Base-by-base conservation (phyloP, 2,888 invertebrate species). In the Habrosyne pyritoides region DNA sequence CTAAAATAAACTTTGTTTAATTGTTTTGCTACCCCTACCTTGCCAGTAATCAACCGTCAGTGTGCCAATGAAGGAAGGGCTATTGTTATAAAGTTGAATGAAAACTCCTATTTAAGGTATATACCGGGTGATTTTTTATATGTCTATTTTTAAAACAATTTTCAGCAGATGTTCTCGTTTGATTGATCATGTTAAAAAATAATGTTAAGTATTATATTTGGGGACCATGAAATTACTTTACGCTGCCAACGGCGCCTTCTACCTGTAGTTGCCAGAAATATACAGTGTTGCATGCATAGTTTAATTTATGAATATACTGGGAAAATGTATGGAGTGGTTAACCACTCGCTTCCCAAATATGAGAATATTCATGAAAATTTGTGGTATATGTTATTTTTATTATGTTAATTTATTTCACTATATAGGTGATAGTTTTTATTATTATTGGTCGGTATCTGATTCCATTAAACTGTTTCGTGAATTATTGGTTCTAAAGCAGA, bases 31-130 rank as follows among this genome's bases (percentile, higher is more conserved):
- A 59, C 73, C 87, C 24, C 63, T 91, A 87, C 81, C 53, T 73
- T 74, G 70, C 70, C 81, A 73, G 85, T 87, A 89, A 92, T 92
- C 91, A 91, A 89, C 86, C 84, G 87, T 83, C 89, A 88, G 87
- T 87, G 87, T 87, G 88, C 90, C 91, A 91, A 92, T 91, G 91
- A 91, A 91, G 89, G 89, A 90, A 89, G 87, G 85, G 73, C 91
- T 82, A 89, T 92, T 91, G 91, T 91, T 91, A 78, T 81, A 79
- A 81, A 81, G 83, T 84, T 92, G 89, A 91, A 92, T 92, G 91
- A 91, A 92, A 91, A 91, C 81, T 89, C 84, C 89, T 87, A 91
- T 92, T 90, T 91, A 86, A 88, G n/a, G 88, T 87, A 85, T 84
- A 79, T 83, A 82, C 81, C 79, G 83, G 84, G 82, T 79, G 75